Evolutionary conservation across 2,113 vertebrate species (phyloP).

Genomic region (Mus spicilegus): DNA sequence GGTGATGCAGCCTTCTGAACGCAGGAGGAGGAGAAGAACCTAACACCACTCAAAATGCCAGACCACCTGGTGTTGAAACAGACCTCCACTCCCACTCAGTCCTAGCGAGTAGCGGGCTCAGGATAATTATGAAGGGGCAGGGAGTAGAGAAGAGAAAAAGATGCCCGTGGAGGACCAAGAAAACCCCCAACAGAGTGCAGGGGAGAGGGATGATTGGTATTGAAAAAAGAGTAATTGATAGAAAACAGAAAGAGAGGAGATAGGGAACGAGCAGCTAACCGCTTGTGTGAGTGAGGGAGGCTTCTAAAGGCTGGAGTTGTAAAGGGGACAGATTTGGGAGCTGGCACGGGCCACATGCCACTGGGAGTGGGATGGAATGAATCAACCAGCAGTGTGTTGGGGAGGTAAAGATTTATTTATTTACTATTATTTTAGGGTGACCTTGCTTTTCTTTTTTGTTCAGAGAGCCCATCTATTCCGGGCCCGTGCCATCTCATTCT

Average conservation of each 20-base stretch:
- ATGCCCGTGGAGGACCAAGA: neutral
- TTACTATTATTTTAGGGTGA: slow-evolving; percentile 1
- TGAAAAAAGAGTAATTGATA: slow-evolving; percentile 57
- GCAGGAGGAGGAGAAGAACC: neutral
- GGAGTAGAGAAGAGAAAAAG: neutral
- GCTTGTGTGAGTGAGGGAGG: neutral
- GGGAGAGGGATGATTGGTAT: slow-evolving; percentile 35
- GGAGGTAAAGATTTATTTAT: neutral
- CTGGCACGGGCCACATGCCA: neutral
- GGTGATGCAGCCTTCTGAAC: neutral
- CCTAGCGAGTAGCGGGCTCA: neutral
- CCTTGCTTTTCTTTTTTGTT: neutral
- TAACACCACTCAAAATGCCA: neutral
- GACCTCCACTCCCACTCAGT: neutral
- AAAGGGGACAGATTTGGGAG: neutral
- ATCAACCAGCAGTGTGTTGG: neutral
- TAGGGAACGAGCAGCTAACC: neutral
- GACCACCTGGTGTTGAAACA: neutral
- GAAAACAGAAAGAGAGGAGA: slow-evolving; percentile 30
- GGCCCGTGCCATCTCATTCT: neutral
- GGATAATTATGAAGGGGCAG: neutral
- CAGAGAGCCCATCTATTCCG: slow-evolving; percentile 41
- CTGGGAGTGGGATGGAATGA: neutral
- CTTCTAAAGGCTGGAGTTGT: neutral
- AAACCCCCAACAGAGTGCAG: neutral